These are phyloP conservation scores for Drosophila subsilvestris DNA, from an alignment of 2,888 invertebrate genomes.

Conservation along the genomic window DNA sequence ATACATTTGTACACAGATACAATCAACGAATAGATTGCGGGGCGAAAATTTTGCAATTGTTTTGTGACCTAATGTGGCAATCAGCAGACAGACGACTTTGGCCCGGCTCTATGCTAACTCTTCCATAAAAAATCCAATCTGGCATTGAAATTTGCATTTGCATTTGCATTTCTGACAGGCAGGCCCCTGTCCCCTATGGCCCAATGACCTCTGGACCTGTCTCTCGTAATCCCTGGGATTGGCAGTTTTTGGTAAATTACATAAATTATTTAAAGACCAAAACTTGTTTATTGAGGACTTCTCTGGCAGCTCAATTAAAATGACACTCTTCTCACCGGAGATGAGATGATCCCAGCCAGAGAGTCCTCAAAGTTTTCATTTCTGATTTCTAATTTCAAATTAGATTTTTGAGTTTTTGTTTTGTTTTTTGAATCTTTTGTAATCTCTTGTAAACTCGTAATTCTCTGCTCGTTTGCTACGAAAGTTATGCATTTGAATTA, in stretches of 20 bases:
- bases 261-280: conserved; percentile 58
- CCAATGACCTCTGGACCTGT: conserved; percentile 16
- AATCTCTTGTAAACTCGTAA: conserved; percentile 55
- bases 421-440: conserved; percentile 13
- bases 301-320: conserved; percentile 19
- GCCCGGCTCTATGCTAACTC: not conserved
- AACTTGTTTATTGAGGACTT: conserved; percentile 32
- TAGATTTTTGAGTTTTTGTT: conserved; percentile 5
- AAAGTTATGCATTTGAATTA: conserved; percentile 53
- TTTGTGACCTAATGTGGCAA: conserved; percentile 67
- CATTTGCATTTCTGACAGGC: conserved; percentile 67
- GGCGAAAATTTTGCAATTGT: not conserved
- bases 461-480: conserved; percentile 72
- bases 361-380: conserved; percentile 20
- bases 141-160: conserved; percentile 72
- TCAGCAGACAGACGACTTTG: conserved; percentile 57
- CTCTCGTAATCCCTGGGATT: conserved; percentile 8
- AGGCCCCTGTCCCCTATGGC: conserved; percentile 35
- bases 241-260: conserved; percentile 65
- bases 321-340: not conserved
- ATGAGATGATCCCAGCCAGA: not conserved
- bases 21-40: not conserved
- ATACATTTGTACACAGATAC: conserved; percentile 7
- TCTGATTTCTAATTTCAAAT: conserved; percentile 24
- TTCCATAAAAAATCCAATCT: conserved; percentile 20